Evolutionary conservation across 2,113 vertebrate genomes (phyloP).

Genomic region (Chloropsis hardwickii): DNA sequence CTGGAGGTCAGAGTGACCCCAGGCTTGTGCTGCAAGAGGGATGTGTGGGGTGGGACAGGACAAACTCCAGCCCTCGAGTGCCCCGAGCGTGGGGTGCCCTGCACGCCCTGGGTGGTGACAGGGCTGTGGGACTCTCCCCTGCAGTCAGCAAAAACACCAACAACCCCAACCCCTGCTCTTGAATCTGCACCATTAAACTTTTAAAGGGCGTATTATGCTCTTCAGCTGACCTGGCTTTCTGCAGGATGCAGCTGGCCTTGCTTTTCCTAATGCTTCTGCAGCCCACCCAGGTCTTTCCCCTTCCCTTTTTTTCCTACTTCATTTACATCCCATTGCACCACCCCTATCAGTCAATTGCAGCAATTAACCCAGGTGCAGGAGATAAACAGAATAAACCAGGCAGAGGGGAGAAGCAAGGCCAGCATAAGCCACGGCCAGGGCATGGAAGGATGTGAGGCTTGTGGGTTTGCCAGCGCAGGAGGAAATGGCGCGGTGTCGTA

Average conservation of each 20-base stretch:
- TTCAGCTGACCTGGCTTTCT: slow-evolving; percentile 11
- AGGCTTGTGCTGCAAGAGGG: neutral
- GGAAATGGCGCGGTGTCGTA: neutral
- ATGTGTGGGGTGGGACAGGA: neutral
- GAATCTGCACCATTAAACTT: neutral
- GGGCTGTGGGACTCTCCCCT: neutral
- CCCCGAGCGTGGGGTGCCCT: accelerated
- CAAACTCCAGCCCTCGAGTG: neutral
- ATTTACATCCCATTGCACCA: slow-evolving; percentile 11
- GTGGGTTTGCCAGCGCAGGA: neutral
- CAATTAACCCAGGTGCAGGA: slow-evolving; percentile 50
- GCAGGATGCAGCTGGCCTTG: slow-evolving; percentile 53
- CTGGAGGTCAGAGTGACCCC: neutral
- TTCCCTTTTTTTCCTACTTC: neutral
- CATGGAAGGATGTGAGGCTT: neutral
- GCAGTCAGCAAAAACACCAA: neutral
- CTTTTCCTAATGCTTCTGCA: slow-evolving; percentile 31
- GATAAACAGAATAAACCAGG: slow-evolving; percentile 17
- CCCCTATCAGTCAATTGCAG: neutral
- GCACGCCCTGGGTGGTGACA: neutral
- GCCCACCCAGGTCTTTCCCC: slow-evolving; percentile 39
- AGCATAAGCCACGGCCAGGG: neutral
- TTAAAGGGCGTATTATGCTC: neutral
- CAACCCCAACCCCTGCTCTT: neutral
- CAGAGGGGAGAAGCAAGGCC: neutral